These are phyloP conservation scores for Cecidostiba fungosa DNA, from an alignment of 2,888 invertebrate species.

Conservation along the genomic window DNA sequence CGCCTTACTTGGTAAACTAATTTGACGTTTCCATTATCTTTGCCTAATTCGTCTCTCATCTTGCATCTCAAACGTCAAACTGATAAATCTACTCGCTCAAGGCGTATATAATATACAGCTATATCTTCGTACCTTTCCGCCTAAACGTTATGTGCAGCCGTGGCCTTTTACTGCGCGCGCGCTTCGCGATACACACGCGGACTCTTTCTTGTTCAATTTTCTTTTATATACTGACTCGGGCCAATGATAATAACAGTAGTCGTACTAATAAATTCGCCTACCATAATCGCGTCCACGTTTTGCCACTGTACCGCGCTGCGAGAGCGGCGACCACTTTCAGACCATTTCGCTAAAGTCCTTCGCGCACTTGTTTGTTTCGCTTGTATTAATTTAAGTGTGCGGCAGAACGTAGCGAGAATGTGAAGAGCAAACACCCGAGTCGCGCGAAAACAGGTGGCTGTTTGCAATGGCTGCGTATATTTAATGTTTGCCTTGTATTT, in stretches of 20 bases:
- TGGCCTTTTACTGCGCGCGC: background rate
- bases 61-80: background rate
- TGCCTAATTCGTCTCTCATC: background rate
- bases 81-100: background rate
- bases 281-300: conserved; percentile 23
- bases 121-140: background rate
- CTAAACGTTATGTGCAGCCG: conserved; percentile 9
- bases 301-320: background rate
- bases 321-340: background rate
- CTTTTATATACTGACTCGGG: background rate
- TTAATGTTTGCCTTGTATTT: background rate
- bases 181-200: background rate
- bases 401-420: background rate
- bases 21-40: conserved; percentile 6
- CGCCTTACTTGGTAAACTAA: background rate
- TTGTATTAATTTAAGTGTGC: background rate
- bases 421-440: background rate
- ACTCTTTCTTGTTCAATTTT: conserved; percentile 6
- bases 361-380: conserved; percentile 27
- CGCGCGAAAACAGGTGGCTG: background rate
- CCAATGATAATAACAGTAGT: conserved; percentile 47
- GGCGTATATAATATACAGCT: background rate
- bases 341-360: conserved; percentile 40
- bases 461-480: background rate
- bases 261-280: conserved; percentile 33